phyloP scores from a whole-genome alignment of 2,113 vertebrate species.

The Gymnorhina tibicen region DNA sequence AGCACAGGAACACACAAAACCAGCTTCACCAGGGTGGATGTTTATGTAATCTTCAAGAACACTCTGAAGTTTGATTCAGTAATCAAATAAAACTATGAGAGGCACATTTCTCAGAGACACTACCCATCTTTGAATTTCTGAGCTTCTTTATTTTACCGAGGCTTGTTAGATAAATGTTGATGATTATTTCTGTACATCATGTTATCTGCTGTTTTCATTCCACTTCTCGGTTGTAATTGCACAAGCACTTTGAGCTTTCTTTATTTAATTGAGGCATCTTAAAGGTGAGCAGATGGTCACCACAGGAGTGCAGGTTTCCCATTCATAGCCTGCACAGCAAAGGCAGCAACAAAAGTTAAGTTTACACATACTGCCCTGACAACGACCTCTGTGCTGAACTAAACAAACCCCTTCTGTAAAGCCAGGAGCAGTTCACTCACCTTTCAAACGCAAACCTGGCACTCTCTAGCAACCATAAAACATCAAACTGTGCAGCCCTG shows the following conservation, averaged over 20 bases:
- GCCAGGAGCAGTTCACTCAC: not conserved
- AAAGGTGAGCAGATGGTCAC: slow-evolving; percentile 18
- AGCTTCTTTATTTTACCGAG: not conserved
- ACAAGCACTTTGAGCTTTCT: not conserved
- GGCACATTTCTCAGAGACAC: not conserved
- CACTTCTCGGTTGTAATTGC: not conserved
- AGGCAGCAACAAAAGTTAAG: not conserved
- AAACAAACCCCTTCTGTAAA: slow-evolving; percentile 6
- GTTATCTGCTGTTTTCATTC: not conserved
- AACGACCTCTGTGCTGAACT: not conserved
- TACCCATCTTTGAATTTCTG: not conserved
- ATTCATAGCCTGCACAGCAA: not conserved
- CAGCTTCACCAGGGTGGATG: slow-evolving; percentile 3
- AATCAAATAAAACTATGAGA: slow-evolving; percentile 35
- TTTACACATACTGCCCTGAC: slow-evolving; percentile 15
- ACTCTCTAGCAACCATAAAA: not conserved
- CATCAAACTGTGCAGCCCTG: not conserved
- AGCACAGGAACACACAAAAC: slow-evolving; percentile 44
- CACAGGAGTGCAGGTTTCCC: not conserved
- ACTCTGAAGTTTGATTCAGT: slow-evolving; percentile 37
- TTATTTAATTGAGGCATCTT: not conserved
- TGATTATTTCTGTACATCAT: not conserved
- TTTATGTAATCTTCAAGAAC: slow-evolving; percentile 21
- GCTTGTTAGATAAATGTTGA: not conserved
- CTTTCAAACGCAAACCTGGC: not conserved